Evolutionary conservation across 2,797 vertebrate species (phyloP), one percentile per base, ranked within the genome.

Genomic region (Novumbra hubbsi): DNA sequence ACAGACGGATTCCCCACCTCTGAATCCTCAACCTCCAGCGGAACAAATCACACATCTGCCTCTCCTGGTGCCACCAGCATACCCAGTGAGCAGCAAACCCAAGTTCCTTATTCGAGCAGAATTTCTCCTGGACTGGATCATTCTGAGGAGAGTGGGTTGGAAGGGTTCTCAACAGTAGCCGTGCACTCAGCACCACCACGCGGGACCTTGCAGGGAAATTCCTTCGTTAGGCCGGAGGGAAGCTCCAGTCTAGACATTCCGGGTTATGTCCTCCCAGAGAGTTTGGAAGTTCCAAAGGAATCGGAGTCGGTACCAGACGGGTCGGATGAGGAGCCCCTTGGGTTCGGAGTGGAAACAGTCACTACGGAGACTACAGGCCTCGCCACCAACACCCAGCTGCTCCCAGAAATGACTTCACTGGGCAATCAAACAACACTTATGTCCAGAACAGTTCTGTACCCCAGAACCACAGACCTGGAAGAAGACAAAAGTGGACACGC

Each of bases 191-290:
- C 55, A 60, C 15, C 5, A 14, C 21, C 21, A 14, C 55, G 11
- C 12, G 55, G 21, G 19, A 60, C 55, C 55, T 60, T 78, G 27
- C 83, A 84, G 86, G 84, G 83, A 32, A 80, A 85, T 21, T 28
- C 81, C 17, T 72, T 62, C 70, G 84, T 83, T 21, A 82, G 48
- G 66, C 85, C 80, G 19, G 90, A 92, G 49, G 90, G 88, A 72
- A 91, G 90, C 62, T 75, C 82, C 70, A 88, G 76, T 72, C 62
- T 85, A 76, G 89, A 91, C 71, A 64, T 45, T 17, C 87, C 87
- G 69, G 88, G 89, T 15, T 69, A 63, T 0, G 52, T 76, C n/a
- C 72, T 57, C 34, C 24, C 76, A 60, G 84, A 85, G 75, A 85
- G 19, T 77, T 30, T 50, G 28, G 55, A 62, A 12, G 12, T 66